Conservation (phyloP, 2,888 invertebrate species). For the Desoria tigrina region DNA sequence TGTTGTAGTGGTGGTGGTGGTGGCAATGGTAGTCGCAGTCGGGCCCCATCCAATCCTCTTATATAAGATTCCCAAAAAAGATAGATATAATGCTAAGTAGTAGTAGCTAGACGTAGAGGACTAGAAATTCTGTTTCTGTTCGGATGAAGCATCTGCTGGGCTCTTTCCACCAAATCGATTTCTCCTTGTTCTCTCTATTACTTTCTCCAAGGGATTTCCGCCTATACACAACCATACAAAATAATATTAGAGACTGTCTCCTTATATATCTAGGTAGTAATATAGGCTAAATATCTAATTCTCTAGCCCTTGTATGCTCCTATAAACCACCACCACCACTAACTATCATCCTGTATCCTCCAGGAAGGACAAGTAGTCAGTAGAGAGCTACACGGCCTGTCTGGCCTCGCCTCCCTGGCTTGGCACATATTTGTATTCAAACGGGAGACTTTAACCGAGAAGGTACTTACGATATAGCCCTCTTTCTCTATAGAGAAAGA, state of each 20-base stretch:
- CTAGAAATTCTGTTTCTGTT: neutral
- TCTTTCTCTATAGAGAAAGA: too few species aligned
- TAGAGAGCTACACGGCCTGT: neutral
- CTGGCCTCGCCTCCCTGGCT: constrained; percentile 10
- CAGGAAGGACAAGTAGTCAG: too few species aligned
- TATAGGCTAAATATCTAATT: too few species aligned
- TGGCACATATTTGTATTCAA: constrained; percentile 16
- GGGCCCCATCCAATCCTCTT: neutral
- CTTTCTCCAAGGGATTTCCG: constrained; percentile 35
- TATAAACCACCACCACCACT: too few species aligned
- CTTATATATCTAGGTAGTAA: neutral
- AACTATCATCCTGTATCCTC: too few species aligned
- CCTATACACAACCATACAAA: constrained; percentile 34
- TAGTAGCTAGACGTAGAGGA: too few species aligned
- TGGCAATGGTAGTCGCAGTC: neutral
- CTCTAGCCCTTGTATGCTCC: neutral
- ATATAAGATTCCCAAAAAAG: too few species aligned
- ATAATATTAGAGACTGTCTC: neutral
- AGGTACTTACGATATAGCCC: too few species aligned
- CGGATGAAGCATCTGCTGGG: constrained; percentile 42
- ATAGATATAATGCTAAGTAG: too few species aligned
- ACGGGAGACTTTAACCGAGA: constrained; percentile 1
- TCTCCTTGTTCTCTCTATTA: constrained; percentile 35
- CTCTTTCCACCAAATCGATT: constrained; percentile 40
- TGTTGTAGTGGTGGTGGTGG: too few species aligned